phyloP scores from a whole-genome alignment of 2,888 invertebrate species.

The Strigamia maritima region DNA sequence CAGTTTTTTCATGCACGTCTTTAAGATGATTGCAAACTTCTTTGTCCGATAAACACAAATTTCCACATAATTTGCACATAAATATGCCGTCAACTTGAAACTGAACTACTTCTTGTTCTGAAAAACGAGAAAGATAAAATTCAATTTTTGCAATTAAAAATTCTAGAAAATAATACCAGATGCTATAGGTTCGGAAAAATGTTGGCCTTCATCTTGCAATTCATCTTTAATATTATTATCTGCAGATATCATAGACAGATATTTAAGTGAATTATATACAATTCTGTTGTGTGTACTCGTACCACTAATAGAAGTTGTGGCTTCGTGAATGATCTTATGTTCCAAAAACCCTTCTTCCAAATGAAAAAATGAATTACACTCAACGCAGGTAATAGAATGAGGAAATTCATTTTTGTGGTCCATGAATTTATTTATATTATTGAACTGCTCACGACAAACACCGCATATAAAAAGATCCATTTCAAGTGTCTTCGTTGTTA shows the following conservation, averaged over 20 bases:
- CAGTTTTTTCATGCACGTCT: constrained; percentile 25
- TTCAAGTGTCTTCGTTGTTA: neutral
- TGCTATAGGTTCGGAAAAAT: neutral
- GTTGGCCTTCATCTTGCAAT: neutral
- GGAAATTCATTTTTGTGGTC: constrained; percentile 48
- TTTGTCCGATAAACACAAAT: constrained; percentile 30
- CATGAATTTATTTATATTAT: constrained; percentile 50
- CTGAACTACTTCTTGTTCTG: neutral
- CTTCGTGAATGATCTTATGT: constrained; percentile 19
- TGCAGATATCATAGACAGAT: neutral
- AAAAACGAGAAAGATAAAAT: neutral
- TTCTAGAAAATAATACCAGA: too few species aligned
- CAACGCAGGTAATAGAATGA: neutral
- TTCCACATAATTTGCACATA: constrained; percentile 38
- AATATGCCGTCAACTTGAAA: constrained; percentile 38
- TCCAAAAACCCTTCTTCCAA: neutral
- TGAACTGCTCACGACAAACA: constrained; percentile 48
- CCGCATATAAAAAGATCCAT: constrained; percentile 52
- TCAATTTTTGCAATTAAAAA: neutral
- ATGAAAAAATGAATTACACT: constrained; percentile 33
- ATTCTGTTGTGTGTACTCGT: too few species aligned
- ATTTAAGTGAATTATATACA: too few species aligned
- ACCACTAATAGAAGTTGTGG: neutral
- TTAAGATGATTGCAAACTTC: constrained; percentile 36
- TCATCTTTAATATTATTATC: neutral